These are phyloP conservation scores for Takifugu bimaculatus DNA, from an alignment of 2,113 vertebrate species.

Conservation along the genomic window DNA sequence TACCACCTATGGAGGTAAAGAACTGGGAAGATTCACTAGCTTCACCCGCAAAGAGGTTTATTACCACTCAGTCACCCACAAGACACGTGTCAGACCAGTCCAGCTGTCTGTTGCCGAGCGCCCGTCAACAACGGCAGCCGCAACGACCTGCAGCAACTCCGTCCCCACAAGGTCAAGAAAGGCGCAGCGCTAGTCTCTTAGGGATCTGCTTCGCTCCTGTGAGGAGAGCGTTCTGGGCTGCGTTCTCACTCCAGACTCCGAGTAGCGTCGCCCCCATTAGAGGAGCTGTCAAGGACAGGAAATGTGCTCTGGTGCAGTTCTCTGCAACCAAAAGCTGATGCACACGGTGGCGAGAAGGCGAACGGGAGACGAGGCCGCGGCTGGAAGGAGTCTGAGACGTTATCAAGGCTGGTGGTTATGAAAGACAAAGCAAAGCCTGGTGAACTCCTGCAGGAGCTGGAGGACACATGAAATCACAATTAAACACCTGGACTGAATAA, in stretches of 20 bases:
- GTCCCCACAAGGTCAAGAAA: conserved; percentile 77
- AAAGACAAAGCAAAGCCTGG: conserved; percentile 51
- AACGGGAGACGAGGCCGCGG: conserved; percentile 24
- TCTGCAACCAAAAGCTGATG: conserved; percentile 37
- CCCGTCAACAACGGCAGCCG: conserved; percentile 18
- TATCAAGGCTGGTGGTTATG: conserved; percentile 37
- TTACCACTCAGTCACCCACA: conserved; percentile 15
- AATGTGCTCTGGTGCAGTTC: conserved; percentile 34
- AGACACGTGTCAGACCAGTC: conserved; percentile 20
- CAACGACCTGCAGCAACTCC: conserved; percentile 53
- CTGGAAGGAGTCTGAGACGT: conserved; percentile 32
- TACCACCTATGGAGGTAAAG: conserved; percentile 6
- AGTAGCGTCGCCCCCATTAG: conserved; percentile 80
- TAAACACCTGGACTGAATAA: conserved; percentile 66
- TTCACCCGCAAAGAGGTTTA: background rate
- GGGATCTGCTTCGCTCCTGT: conserved; percentile 48
- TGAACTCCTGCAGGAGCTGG: conserved; percentile 44
- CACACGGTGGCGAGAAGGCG: conserved; percentile 54
- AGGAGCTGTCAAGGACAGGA: conserved; percentile 78
- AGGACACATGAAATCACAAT: conserved; percentile 60
- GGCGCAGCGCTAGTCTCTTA: conserved; percentile 71
- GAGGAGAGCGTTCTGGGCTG: conserved; percentile 70
- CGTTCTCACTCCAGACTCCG: conserved; percentile 76
- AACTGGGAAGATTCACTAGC: too few relatives aligned
- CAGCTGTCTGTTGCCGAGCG: conserved; percentile 18